phyloP scores from a whole-genome alignment of 2,797 vertebrate species.

The Myioborus melanocephalus region DNA sequence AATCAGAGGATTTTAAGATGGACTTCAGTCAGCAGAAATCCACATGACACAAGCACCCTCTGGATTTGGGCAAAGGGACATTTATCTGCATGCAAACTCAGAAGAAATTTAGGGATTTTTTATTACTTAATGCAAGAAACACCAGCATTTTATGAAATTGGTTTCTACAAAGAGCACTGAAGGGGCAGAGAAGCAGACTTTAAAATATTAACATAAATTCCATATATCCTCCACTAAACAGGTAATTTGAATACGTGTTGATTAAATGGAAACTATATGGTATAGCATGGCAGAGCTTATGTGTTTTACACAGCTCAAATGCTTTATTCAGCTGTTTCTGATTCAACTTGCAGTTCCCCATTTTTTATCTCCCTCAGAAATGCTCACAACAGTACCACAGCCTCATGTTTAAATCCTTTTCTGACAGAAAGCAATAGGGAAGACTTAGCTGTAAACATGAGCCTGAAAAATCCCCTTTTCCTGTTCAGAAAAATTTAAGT shows the following conservation, averaged over 20 bases:
- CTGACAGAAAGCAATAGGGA: not conserved
- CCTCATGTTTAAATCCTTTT: not conserved
- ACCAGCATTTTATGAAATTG: not conserved
- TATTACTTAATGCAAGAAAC: not conserved
- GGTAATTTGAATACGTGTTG: not conserved
- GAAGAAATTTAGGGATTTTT: not conserved
- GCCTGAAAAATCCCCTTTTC: not conserved
- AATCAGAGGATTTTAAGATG: not conserved
- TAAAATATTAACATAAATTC: not conserved
- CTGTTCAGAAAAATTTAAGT: not conserved
- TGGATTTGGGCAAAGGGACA: not conserved
- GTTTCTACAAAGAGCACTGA: not conserved
- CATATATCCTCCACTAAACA: not conserved
- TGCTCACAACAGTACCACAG: rapidly evolving
- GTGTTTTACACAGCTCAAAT: not conserved
- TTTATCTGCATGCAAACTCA: not conserved
- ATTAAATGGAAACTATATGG: not conserved
- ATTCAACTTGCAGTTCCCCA: not conserved
- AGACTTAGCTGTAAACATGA: not conserved
- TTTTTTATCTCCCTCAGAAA: not conserved
- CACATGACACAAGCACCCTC: not conserved
- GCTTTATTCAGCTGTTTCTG: not conserved
- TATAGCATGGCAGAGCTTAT: rapidly evolving
- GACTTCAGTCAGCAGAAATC: not conserved
- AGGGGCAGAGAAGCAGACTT: not conserved